These are phyloP conservation scores for Drosophila paulistorum DNA, from an alignment of 1,140 invertebrate species.

Conservation along the genomic window DNA sequence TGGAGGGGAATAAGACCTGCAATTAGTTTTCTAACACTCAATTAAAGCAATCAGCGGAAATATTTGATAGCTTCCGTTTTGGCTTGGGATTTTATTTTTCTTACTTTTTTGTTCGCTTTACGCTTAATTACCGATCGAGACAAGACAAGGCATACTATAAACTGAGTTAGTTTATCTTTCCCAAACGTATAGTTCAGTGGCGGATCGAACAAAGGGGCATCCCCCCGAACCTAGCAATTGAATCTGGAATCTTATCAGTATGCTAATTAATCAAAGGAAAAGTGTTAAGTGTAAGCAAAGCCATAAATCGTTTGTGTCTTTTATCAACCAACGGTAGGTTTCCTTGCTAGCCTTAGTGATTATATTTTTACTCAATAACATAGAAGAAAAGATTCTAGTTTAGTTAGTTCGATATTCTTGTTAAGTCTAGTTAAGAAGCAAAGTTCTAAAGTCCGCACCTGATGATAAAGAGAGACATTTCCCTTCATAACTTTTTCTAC, in stretches of 20 bases:
- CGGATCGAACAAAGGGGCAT: background rate
- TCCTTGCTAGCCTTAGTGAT: too few species aligned
- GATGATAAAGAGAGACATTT: background rate
- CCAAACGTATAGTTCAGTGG: background rate
- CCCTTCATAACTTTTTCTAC: background rate
- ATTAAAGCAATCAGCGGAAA: conserved; percentile 63
- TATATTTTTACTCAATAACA: too few species aligned
- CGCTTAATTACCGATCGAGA: conserved; percentile 43
- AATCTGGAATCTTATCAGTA: background rate
- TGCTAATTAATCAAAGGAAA: too few species aligned
- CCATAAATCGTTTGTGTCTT: too few species aligned
- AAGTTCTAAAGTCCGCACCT: background rate
- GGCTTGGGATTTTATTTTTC: conserved; percentile 22
- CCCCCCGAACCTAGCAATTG: background rate
- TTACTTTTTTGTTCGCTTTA: background rate
- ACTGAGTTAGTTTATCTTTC: conserved; percentile 16
- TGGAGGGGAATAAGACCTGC: conserved; percentile 18
- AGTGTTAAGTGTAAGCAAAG: too few species aligned
- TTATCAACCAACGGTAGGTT: too few species aligned
- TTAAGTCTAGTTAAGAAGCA: background rate
- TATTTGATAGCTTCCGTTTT: conserved; percentile 74
- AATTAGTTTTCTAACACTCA: conserved; percentile 50
- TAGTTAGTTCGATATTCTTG: too few species aligned
- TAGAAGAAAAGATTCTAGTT: too few species aligned
- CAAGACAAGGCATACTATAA: conserved; percentile 12